Conservation (phyloP, 2,888 invertebrate species). For the Lomographa bimaculata region DNA sequence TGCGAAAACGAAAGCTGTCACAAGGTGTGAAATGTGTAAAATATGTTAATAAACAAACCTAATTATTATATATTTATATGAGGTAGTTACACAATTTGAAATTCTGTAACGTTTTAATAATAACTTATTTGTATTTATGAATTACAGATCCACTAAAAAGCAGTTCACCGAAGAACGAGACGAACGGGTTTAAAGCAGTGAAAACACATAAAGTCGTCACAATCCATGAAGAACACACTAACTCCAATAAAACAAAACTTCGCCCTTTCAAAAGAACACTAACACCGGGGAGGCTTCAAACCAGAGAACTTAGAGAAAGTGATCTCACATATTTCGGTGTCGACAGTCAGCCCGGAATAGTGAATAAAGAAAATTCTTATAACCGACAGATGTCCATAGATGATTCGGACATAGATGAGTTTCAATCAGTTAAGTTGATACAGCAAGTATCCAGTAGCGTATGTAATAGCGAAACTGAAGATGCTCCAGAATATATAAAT, state of each 20-base stretch:
- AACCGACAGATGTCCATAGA: constrained; percentile 31
- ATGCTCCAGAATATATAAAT: constrained; percentile 69
- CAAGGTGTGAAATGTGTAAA: too few species aligned
- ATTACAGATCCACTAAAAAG: constrained; percentile 36
- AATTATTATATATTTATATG: too few species aligned
- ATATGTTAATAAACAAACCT: too few species aligned
- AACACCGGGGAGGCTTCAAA: constrained; percentile 51
- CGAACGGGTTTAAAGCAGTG: constrained; percentile 21
- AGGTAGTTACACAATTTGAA: too few species aligned
- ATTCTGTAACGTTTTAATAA: too few species aligned
- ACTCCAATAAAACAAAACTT: constrained; percentile 36
- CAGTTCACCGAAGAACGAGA: constrained; percentile 18
- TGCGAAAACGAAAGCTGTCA: too few species aligned
- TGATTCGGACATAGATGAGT: constrained; percentile 51
- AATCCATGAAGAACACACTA: constrained; percentile 27
- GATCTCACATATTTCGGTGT: constrained; percentile 85
- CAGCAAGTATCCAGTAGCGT: constrained; percentile 68
- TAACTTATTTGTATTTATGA: too few species aligned
- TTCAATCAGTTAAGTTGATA: constrained; percentile 70
- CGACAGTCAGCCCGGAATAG: constrained; percentile 35
- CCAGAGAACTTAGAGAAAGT: constrained; percentile 81
- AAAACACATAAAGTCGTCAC: constrained; percentile 30
- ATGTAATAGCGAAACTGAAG: constrained; percentile 73
- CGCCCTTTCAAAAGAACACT: constrained; percentile 52
- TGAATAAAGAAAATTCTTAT: constrained; percentile 30